Evolutionary conservation across 2,888 invertebrate genomes (phyloP), one percentile per base, ranked within the genome.

Genomic region (Carpatolechia fugitivella): DNA sequence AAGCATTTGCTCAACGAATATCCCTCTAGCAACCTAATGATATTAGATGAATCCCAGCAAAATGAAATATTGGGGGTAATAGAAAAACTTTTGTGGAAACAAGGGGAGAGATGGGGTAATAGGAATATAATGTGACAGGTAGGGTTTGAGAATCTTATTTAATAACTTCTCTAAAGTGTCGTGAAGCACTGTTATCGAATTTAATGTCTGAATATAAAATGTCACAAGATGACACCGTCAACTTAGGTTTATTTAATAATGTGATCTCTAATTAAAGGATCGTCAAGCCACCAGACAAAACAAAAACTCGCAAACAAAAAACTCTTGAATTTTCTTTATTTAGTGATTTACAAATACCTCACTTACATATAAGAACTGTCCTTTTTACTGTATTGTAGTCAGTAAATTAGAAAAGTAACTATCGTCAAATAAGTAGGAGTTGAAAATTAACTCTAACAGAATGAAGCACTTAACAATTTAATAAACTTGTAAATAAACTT

Each of bases 51-150:
- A 74, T 66, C 69, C 72, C 56, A 65, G 68, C 69, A 75, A n/a
- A 80, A 80, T 80, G 72, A 77, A 78, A 81, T 80, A 78, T 78
- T 68, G 70, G 60, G 68, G 63, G 69, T 76, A 76, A 79, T 77
- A 77, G 75, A 78, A 79, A 77, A 76, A 75, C 67, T 72, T 74
- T 70, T 57, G 51, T 40, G 57, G 58, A 64, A 69, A 54, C 41
- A 52, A 64, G 56, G 62, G 54, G 59, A 64, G 64, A 63, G 62
- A 53, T 54, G 68, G 56, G 58, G 63, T 70, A 72, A 74, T 69
- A 68, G 64, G 64, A 59, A 62, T 65, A 61, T 71, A 71, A 72
- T 66, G 64, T 63, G 58, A 57, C 64, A 69, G 67, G 69, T 47
- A 47, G 57, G 56, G 56, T 58, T 57, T 56, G 62, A 62, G 63